A percentile compares a stretch with the other conserved stretches of the same genome.
phyloP scores from a whole-genome alignment of 1,140 invertebrate genomes.

The Notospermus geniculatus region DNA sequence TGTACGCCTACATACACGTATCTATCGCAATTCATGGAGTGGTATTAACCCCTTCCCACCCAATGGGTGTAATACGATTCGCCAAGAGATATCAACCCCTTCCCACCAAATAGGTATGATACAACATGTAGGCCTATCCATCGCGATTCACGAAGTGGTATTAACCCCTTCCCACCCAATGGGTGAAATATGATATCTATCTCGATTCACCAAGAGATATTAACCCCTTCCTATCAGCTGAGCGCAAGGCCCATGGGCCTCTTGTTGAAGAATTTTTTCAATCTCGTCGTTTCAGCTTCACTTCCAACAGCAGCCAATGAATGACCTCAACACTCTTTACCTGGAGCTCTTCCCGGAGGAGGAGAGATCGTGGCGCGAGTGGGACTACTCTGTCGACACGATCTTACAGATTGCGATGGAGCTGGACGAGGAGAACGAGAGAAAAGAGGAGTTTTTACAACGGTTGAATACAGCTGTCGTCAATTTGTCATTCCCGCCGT shows the following conservation, averaged over 20 bases:
- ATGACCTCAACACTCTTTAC: constrained; percentile 41
- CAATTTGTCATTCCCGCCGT: constrained; percentile 37
- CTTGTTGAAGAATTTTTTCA: too few relatives aligned
- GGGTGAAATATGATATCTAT: too few relatives aligned
- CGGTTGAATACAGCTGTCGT: constrained; percentile 36
- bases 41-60: too few relatives aligned
- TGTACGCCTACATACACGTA: neutral
- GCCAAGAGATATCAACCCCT: neutral
- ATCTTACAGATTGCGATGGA: constrained; percentile 34
- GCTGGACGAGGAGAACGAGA: constrained; percentile 46
- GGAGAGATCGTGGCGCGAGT: constrained; percentile 32
- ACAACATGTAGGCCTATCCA: too few relatives aligned
- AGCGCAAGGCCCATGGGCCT: too few relatives aligned
- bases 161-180: too few relatives aligned
- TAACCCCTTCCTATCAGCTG: too few relatives aligned
- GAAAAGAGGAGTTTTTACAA: constrained; percentile 40
- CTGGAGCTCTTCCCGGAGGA: constrained; percentile 37
- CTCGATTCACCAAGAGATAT: too few relatives aligned
- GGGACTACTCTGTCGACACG: constrained; percentile 40
- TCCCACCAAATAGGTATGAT: neutral
- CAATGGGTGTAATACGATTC: too few relatives aligned
- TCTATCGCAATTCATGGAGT: too few relatives aligned
- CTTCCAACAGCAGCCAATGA: constrained; percentile 37
- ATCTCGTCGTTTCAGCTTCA: constrained; percentile 29
- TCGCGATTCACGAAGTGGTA: too few relatives aligned